phyloP scores from a whole-genome alignment of 2,797 vertebrate genomes.

The Sebastes kiyomatsui region DNA sequence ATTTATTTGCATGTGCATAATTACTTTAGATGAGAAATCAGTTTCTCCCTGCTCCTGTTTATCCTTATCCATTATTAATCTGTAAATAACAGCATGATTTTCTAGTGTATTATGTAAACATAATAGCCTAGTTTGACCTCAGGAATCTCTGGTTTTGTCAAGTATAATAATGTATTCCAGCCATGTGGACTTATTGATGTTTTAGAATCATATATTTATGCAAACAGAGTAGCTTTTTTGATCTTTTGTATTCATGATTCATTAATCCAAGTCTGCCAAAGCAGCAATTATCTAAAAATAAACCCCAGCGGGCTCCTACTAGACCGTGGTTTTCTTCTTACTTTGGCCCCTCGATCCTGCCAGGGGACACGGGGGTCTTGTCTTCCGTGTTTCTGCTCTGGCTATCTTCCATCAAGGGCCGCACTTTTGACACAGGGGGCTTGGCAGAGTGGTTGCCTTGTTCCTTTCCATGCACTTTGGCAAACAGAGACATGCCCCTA shows the following conservation, averaged over 20 bases:
- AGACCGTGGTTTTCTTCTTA: conserved; percentile 28
- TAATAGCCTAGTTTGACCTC: background rate
- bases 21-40: background rate
- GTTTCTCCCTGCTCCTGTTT: background rate
- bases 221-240: conserved; percentile 1
- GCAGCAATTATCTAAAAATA: conserved; percentile 3
- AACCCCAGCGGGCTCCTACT: background rate
- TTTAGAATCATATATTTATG: background rate
- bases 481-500: conserved; percentile 46
- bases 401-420: conserved; percentile 61
- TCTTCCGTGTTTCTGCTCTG: conserved; percentile 14
- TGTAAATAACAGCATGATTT: background rate
- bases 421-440: conserved; percentile 71
- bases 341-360: conserved; percentile 27
- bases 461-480: conserved; percentile 42
- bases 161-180: background rate
- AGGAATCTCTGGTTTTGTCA: background rate
- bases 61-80: conserved; percentile 15
- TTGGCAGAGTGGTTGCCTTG: conserved; percentile 27
- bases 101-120: background rate
- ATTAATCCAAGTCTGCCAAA: background rate
- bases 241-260: conserved; percentile 6
- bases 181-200: background rate
- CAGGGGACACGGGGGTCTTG: conserved; percentile 3
- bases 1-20: background rate